Conservation (phyloP, 2,888 invertebrate genomes). For the Brenthis hecate region DNA sequence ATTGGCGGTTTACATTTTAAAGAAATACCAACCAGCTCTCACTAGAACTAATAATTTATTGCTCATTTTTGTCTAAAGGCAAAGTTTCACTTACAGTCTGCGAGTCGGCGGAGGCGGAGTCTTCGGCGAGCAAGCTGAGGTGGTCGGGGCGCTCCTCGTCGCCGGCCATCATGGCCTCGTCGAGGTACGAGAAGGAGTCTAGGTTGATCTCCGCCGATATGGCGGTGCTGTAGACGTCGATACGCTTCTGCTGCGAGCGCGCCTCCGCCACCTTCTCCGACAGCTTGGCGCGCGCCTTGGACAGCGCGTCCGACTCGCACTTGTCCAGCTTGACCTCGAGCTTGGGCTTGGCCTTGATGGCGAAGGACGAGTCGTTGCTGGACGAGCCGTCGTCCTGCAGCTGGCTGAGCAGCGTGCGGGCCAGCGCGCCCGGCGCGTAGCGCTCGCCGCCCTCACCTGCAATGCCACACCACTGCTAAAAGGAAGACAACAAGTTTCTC, state of each 20-base stretch:
- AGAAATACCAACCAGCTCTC: constrained; percentile 48
- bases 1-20: constrained; percentile 52
- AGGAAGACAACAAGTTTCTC: too few species aligned
- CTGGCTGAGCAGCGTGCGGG: constrained; percentile 55
- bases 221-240: constrained; percentile 81
- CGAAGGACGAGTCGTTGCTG: constrained; percentile 78
- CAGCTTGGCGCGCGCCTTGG: constrained; percentile 71
- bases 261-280: constrained; percentile 73
- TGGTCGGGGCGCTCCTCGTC: constrained; percentile 53
- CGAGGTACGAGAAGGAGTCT: constrained; percentile 78
- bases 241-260: constrained; percentile 68
- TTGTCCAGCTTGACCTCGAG: constrained; percentile 58
- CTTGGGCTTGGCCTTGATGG: constrained; percentile 64
- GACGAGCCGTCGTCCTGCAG: constrained; percentile 80
- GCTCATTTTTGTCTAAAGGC: constrained; percentile 66
- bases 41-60: constrained; percentile 52
- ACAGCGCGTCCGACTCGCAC: constrained; percentile 67
- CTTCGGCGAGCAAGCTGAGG: constrained; percentile 45
- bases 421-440: constrained; percentile 9
- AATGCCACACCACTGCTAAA: background rate
- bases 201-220: constrained; percentile 79
- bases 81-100: constrained; percentile 69
- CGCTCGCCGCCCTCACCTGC: constrained; percentile 7
- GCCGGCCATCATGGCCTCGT: constrained; percentile 73
- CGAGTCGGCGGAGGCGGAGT: constrained; percentile 42